These are phyloP conservation scores for Dilophus febrilis DNA, from an alignment of 2,888 invertebrate genomes.

Conservation along the genomic window DNA sequence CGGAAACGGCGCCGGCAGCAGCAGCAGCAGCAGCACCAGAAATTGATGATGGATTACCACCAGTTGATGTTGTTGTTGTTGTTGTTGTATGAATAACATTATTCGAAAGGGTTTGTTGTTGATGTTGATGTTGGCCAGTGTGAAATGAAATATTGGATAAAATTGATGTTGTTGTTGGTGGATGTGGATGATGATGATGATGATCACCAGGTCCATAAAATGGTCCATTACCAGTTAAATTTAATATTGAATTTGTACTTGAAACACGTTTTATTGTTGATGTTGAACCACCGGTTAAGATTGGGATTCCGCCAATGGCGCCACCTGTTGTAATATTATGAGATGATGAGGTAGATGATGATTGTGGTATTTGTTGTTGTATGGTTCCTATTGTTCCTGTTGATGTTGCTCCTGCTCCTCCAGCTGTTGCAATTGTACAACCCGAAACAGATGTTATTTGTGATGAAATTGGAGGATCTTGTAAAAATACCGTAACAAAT, in stretches of 20 bases:
- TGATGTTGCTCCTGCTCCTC: not conserved
- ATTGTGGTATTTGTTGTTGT: not conserved
- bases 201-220: too few relatives aligned
- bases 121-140: too few relatives aligned
- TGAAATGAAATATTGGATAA: too few relatives aligned
- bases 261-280: conserved; percentile 39
- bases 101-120: too few relatives aligned
- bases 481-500: conserved; percentile 61
- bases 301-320: conserved; percentile 1
- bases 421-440: not conserved
- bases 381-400: conserved; percentile 1
- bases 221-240: conserved; percentile 22
- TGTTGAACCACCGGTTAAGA: conserved; percentile 27
- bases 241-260: conserved; percentile 52
- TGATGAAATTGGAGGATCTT: conserved; percentile 27
- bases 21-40: conserved; percentile 12
- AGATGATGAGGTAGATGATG: not conserved
- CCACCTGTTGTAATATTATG: conserved; percentile 9
- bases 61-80: conserved; percentile 4
- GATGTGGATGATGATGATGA: too few relatives aligned
- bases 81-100: too few relatives aligned
- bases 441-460: not conserved
- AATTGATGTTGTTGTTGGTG: too few relatives aligned
- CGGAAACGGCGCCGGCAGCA: conserved; percentile 24
- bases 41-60: conserved; percentile 1